Evolutionary conservation across 2,888 invertebrate species (phyloP), one percentile per base, ranked within the genome.

Genomic region (Zeuzera pyrina): DNA sequence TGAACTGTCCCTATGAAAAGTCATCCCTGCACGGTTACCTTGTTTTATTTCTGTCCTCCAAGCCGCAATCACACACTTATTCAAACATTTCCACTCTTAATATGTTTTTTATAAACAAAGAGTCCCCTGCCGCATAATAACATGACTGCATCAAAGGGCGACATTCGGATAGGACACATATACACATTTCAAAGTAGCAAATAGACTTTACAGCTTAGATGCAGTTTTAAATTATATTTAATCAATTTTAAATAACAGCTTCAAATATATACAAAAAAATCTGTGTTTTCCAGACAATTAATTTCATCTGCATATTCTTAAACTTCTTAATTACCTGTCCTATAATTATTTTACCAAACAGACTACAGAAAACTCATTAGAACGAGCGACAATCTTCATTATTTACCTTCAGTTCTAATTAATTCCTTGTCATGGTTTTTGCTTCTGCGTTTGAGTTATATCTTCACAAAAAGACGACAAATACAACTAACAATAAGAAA

Each of bases 361-460:
- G 19, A 30, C n/a, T 44, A 58, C 62, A 59, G 62, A 77, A 81
- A 79, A 78, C 79, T 79, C 79, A 76, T 81, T 76, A 77, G 72
- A 61, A 57, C 47, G 60, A n/a, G 70, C 72, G 78, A 79, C 78
- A 79, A 79, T 77, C 77, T 81, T 72, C 79, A 81, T 83, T 83
- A 83, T 83, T 81, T 83, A 83, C 79, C 78, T 81, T 74, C 63
- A 71, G 68, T 67, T 69, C 65, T 83, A 84, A 84, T 84, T 84
- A 83, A 84, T 84, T 84, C 81, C 79, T 78, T 83, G 83, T 83
- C 84, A 83, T 81, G 84, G 83, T 84, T 84, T 84, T 84, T 83
- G 81, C 79, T 73, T 71, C 65, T 63, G 68, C 70, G 64, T 77
- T 77, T 76, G 78, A 77, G 71, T 76, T 70, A 76, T 71, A 70